These are phyloP conservation scores for Xiphorhynchus elegans DNA, from an alignment of 2,113 vertebrate genomes.

Conservation along the genomic window DNA sequence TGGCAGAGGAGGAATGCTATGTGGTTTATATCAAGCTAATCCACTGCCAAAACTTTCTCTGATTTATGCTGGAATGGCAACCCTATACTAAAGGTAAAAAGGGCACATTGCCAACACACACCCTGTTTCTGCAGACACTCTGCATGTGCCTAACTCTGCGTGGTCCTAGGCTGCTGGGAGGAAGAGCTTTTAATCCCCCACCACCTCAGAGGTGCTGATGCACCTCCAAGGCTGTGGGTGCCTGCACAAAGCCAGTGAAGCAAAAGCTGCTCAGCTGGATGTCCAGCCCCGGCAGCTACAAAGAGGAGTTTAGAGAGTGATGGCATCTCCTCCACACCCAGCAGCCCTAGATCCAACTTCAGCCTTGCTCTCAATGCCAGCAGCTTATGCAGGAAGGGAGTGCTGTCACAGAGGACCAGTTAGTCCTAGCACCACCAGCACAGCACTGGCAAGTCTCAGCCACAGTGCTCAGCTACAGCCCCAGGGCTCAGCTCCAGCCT, in stretches of 20 bases:
- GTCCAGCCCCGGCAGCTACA: accelerated
- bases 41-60: slow-evolving; percentile 45
- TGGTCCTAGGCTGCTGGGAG: neutral
- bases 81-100: slow-evolving; percentile 31
- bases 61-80: slow-evolving; percentile 40
- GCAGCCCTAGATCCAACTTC: neutral
- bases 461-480: neutral
- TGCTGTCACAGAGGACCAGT: neutral
- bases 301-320: neutral
- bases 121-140: neutral
- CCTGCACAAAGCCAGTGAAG: neutral
- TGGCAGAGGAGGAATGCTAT: slow-evolving; percentile 6
- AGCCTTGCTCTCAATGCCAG: neutral
- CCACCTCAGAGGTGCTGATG: accelerated
- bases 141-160: neutral
- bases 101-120: neutral
- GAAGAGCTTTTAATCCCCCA: neutral
- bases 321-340: neutral
- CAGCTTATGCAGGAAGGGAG: neutral
- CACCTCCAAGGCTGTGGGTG: accelerated
- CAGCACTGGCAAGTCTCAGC: neutral
- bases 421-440: neutral
- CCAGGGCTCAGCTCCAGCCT: neutral
- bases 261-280: neutral
- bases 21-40: slow-evolving; percentile 56